Evolutionary conservation across 2,797 vertebrate genomes (phyloP).

Genomic region (Pachyuromys duprasi): DNA sequence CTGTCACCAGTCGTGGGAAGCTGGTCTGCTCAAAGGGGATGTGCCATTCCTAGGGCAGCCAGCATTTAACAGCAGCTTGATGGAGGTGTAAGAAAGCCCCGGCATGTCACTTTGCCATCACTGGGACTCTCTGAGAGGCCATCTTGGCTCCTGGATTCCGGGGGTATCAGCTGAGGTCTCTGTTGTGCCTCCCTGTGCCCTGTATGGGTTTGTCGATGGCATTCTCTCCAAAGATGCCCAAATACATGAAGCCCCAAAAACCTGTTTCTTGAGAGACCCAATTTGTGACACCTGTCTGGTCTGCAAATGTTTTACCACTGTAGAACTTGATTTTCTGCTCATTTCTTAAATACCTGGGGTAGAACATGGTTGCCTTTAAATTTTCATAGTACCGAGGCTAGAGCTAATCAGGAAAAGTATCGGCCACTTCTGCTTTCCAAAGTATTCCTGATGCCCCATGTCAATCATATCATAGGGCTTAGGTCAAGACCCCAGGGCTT

Average conservation of each 20-base stretch:
- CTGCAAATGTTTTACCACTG: neutral
- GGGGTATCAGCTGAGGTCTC: neutral
- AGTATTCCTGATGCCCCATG: neutral
- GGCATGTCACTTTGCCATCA: neutral
- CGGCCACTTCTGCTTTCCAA: conserved; percentile 28
- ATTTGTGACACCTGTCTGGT: neutral
- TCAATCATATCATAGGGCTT: neutral
- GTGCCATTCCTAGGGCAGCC: neutral
- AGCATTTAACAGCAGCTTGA: neutral
- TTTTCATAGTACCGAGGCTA: neutral
- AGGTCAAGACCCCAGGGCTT: neutral
- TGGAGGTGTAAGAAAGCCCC: neutral
- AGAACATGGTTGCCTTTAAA: conserved; percentile 34
- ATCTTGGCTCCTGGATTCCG: neutral
- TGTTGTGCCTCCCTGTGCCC: neutral
- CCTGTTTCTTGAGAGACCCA: neutral
- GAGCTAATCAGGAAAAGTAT: neutral
- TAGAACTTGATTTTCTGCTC: conserved; percentile 31
- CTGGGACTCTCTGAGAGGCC: neutral
- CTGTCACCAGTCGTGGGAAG: neutral
- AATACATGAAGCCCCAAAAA: neutral
- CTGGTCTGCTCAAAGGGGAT: neutral
- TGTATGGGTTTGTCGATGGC: neutral
- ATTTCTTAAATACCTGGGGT: conserved; percentile 45
- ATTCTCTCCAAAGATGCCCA: neutral